Conservation (phyloP, 2,113 vertebrate genomes). For the Melanerpes aurifrons region DNA sequence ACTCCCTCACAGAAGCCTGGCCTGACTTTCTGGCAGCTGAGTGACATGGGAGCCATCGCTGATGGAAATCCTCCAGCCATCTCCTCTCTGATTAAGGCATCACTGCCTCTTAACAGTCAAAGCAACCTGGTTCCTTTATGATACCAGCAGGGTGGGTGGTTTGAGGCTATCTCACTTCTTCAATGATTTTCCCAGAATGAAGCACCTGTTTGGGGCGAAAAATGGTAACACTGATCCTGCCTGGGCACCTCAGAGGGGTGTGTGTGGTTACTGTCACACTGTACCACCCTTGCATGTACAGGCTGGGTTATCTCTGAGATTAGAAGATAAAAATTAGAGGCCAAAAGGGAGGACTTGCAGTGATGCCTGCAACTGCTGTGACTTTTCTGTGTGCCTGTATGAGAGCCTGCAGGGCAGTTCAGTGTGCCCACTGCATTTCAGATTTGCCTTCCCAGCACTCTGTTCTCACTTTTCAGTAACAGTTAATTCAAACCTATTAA, state of each 20-base stretch:
- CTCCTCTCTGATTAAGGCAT: not conserved
- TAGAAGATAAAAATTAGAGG: not conserved
- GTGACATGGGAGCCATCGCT: accelerated
- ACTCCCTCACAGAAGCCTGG: not conserved
- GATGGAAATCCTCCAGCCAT: not conserved
- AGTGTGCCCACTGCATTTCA: accelerated
- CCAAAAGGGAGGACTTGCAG: not conserved
- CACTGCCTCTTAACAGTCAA: not conserved
- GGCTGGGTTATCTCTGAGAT: not conserved
- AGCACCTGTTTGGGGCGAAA: not conserved
- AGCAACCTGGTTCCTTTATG: not conserved
- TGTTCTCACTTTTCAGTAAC: not conserved
- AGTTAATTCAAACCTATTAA: not conserved
- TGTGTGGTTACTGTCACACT: accelerated
- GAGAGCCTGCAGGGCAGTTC: not conserved
- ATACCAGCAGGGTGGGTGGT: not conserved
- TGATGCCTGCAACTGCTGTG: not conserved
- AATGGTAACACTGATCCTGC: not conserved
- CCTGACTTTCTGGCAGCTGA: not conserved
- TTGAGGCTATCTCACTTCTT: not conserved
- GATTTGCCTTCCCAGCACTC: not conserved
- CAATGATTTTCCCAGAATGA: not conserved
- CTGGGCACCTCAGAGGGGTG: not conserved
- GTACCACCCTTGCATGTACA: not conserved
- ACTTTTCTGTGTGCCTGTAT: not conserved